phyloP scores from a whole-genome alignment of 2,888 invertebrate species.

The Drosophila stalkeri region DNA sequence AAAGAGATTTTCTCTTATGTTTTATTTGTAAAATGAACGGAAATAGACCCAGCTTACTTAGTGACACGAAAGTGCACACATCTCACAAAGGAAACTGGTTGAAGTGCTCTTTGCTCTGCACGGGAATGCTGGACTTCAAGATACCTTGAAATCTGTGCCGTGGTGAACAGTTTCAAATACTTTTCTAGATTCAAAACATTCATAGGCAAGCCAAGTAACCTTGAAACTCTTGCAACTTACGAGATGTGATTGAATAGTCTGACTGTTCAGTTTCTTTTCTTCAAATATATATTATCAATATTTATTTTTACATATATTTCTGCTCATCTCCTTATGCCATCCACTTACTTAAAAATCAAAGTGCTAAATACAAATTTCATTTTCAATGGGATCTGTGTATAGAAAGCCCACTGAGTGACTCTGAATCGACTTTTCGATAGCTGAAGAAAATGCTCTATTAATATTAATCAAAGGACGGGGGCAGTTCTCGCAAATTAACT shows the following conservation, averaged over 20 bases:
- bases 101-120: neutral
- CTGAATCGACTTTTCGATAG: slow-evolving; percentile 14
- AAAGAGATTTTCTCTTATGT: neutral
- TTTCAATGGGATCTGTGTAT: slow-evolving; percentile 3
- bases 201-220: neutral
- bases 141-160: too few species aligned
- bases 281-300: too few species aligned
- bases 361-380: too few species aligned
- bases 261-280: too few species aligned
- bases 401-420: slow-evolving; percentile 11
- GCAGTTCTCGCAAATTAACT: slow-evolving; percentile 59
- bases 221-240: neutral
- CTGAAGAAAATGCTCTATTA: slow-evolving; percentile 50
- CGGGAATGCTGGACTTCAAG: neutral
- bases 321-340: neutral
- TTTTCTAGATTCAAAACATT: neutral
- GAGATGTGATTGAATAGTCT: neutral
- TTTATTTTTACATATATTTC: too few species aligned
- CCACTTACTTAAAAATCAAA: neutral
- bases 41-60: slow-evolving; percentile 14
- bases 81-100: neutral
- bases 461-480: slow-evolving; percentile 64
- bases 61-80: neutral
- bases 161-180: neutral
- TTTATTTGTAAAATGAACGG: slow-evolving; percentile 42